A percentile compares a stretch with the other conserved stretches of the same genome.
Evolutionary conservation across 2,797 vertebrate species (phyloP).

Genomic region (Sebastes flavidus): DNA sequence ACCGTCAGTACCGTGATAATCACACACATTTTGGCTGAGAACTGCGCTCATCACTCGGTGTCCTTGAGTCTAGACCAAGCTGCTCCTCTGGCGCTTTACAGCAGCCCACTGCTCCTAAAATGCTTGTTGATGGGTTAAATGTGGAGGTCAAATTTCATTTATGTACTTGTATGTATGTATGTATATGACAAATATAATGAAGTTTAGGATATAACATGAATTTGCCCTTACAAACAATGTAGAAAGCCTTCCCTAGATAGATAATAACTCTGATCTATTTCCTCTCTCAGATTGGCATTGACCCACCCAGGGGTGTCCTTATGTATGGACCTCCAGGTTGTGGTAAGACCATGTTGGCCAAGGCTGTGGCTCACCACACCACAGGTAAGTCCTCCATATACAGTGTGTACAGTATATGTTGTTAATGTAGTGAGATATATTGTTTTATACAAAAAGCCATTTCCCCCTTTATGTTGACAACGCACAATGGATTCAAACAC

Average conservation of each 20-base stretch:
- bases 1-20: no score
- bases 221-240: neutral
- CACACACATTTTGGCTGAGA: no score
- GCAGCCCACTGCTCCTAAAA: neutral
- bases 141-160: neutral
- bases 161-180: neutral
- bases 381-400: constrained; percentile 81
- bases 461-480: neutral
- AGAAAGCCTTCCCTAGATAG: neutral
- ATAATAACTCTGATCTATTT: neutral
- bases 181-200: no score
- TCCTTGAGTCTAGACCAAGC: neutral
- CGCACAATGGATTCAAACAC: neutral
- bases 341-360: constrained; percentile 96
- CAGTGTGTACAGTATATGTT: neutral
- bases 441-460: neutral
- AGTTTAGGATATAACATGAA: neutral
- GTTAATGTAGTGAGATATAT: neutral
- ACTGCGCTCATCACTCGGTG: neutral
- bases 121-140: neutral
- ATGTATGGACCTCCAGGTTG: constrained; percentile 97
- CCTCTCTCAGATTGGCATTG: constrained; percentile 89
- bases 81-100: neutral
- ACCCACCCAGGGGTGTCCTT: constrained; percentile 92
- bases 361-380: constrained; percentile 95